Conservation (phyloP, 2,113 vertebrate species). For the Panthera tigris region DNA sequence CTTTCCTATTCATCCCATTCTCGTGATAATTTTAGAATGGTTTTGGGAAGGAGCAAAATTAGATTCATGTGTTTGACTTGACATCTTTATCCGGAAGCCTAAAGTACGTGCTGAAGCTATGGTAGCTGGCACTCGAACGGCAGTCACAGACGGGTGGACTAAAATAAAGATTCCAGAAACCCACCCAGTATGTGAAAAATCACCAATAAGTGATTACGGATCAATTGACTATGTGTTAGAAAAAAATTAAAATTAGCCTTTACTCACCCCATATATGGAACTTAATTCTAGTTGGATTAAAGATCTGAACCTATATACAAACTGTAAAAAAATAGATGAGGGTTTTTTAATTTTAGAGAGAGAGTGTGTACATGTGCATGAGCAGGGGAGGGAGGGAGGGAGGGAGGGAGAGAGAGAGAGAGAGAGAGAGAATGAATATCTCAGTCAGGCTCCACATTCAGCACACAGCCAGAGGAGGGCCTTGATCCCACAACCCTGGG, state of each 20-base stretch:
- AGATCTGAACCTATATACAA: background rate
- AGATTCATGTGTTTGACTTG: background rate
- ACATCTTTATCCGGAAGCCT: background rate
- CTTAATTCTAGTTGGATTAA: background rate
- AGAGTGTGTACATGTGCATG: too few relatives aligned
- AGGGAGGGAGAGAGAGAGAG: too few relatives aligned
- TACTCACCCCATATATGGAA: background rate
- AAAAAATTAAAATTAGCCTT: background rate
- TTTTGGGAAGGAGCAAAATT: background rate
- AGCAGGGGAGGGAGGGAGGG: too few relatives aligned
- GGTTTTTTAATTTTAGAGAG: too few relatives aligned
- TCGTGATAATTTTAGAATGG: background rate
- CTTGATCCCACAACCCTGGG: too few relatives aligned
- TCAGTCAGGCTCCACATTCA: too few relatives aligned
- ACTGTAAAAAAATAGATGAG: background rate
- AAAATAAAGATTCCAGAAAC: background rate
- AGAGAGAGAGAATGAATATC: too few relatives aligned
- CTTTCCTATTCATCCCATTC: background rate
- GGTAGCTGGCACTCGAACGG: background rate
- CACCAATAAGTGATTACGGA: background rate
- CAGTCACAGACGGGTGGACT: background rate
- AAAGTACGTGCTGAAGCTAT: background rate
- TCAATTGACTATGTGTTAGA: background rate
- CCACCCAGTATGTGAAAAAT: background rate
- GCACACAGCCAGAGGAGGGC: too few relatives aligned